phyloP scores from a whole-genome alignment of 30 jellyfish, hydroid and myxozoan species.

The Cassiopea xamachana region DNA sequence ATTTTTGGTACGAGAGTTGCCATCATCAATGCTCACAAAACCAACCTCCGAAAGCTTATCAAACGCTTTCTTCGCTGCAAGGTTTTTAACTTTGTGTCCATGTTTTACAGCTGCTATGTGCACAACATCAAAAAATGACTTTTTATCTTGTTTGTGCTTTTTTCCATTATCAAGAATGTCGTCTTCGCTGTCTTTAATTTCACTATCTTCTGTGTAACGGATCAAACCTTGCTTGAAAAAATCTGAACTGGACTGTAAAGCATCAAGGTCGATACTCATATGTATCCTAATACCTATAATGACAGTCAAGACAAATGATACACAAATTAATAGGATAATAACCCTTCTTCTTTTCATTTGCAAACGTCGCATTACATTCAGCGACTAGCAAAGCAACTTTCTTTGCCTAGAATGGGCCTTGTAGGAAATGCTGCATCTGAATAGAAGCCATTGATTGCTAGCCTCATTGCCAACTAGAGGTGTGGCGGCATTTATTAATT shows the following conservation, averaged over 20 bases:
- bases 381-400: background rate
- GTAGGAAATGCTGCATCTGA: background rate
- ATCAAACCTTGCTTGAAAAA: background rate
- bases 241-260: background rate
- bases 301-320: slow-evolving; percentile 22
- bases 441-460: background rate
- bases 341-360: background rate
- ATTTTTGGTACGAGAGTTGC: background rate
- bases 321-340: slow-evolving; percentile 19
- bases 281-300: slow-evolving; percentile 22
- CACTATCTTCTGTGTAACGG: background rate
- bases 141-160: background rate
- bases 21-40: background rate
- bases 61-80: slow-evolving; percentile 11
- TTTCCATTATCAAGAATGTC: background rate
- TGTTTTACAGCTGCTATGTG: background rate
- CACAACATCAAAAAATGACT: slow-evolving; percentile 11
- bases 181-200: background rate
- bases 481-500: background rate
- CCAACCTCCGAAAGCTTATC: slow-evolving; percentile 18
- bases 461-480: slow-evolving; percentile 11
- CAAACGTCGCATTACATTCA: background rate
- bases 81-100: slow-evolving; percentile 3
- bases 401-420: background rate
- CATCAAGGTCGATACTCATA: background rate